Evolutionary conservation across 2,888 invertebrate species (phyloP), one percentile per base, ranked within the genome.

Genomic region (Tridacna crocea): DNA sequence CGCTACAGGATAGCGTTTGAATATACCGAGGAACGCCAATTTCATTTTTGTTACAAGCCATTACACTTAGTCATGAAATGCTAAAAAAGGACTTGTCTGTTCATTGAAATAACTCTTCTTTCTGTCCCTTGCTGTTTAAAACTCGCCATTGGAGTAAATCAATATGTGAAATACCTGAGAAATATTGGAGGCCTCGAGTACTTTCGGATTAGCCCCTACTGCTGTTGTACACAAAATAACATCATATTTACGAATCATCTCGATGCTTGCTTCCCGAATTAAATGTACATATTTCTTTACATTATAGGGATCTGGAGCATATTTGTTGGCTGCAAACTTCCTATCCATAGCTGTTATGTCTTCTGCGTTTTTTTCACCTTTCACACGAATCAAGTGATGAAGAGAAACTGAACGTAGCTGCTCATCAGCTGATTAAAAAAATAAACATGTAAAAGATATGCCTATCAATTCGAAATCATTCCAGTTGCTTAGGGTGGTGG

Each of bases 221-320:
- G 89, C 83, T 22, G 90, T 90, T 11, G 92, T 92, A 72, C 89
- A 90, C 2, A 92, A 81, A 24, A 92, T 88, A 17, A 92, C 83
- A 22, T 92, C 88, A 65, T 89, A 83, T 55, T 82, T 75, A 19
- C 75, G 77, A 15, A 91, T 72, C 46, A 88, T 88, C 3, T 81
- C 84, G 22, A 82, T 78, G 22, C 88, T 86, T 19, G 89, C 90
- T 48, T 76, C 76, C 55, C 76, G 26, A 10, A 76, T 66, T n/a
- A 76, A 10, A 58, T 76, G 76, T n/a, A 76, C 66, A 27, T 76
- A 76, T 48, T 76, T 76, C 46, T 58, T 68, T 0, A 76, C 66
- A 6, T 48, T 24, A 13, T 12, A 13, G 36, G 51, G 65, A 1
- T 75, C 63, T 15, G 76, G 70, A 8, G 72, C 76, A 22, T 82